phyloP scores from a whole-genome alignment of 2,888 invertebrate species.

The Cephus runcator region DNA sequence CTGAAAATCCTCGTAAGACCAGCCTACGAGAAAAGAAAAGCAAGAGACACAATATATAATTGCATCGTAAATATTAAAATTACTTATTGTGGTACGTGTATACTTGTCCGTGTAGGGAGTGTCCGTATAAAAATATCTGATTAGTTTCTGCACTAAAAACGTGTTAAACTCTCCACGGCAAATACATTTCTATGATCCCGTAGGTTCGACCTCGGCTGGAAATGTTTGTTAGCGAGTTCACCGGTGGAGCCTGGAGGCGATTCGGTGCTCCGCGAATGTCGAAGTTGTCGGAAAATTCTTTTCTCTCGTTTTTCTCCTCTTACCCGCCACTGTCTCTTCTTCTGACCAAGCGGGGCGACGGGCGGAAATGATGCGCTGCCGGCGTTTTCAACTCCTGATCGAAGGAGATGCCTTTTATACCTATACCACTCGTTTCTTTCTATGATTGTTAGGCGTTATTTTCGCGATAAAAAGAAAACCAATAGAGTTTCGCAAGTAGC shows the following conservation, averaged over 20 bases:
- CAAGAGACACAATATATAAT: conserved; percentile 9
- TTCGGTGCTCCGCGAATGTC: background rate
- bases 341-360: background rate
- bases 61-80: background rate
- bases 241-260: background rate
- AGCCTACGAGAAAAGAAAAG: background rate
- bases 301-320: background rate
- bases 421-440: background rate
- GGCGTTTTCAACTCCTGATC: background rate
- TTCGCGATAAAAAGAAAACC: background rate
- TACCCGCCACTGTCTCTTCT: background rate
- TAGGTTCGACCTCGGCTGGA: background rate
- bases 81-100: background rate
- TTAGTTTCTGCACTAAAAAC: background rate
- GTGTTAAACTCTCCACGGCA: background rate
- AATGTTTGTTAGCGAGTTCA: background rate
- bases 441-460: background rate
- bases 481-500: background rate
- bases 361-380: background rate
- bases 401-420: background rate
- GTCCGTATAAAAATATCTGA: background rate
- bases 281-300: background rate
- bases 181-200: background rate
- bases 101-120: background rate
- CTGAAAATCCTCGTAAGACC: background rate